These are phyloP conservation scores for Oreocharis arfaki DNA, from an alignment of 2,113 vertebrate species.

Conservation along the genomic window DNA sequence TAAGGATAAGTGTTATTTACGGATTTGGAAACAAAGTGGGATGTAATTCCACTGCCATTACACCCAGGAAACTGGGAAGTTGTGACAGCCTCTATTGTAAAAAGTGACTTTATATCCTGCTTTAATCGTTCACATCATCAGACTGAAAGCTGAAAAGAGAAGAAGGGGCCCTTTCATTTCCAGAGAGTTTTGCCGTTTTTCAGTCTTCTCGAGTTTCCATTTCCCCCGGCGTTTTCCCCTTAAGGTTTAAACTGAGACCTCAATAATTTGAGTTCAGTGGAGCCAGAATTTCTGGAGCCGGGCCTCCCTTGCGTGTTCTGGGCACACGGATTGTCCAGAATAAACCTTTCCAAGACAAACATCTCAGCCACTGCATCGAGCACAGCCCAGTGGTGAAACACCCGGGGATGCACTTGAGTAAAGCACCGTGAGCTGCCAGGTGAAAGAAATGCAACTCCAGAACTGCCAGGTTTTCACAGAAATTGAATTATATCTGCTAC, in stretches of 20 bases:
- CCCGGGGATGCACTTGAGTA: not conserved
- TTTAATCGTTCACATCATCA: not conserved
- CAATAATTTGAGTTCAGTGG: not conserved
- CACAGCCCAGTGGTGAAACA: not conserved
- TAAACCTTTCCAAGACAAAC: not conserved
- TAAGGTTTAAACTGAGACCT: not conserved
- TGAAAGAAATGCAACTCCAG: not conserved
- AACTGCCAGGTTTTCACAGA: not conserved
- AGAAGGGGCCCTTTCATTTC: not conserved
- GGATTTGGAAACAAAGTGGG: conserved; percentile 1
- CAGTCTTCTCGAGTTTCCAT: not conserved
- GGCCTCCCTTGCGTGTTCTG: not conserved
- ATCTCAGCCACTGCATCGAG: not conserved
- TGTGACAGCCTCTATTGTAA: not conserved
- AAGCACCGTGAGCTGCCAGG: not conserved
- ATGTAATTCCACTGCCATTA: not conserved
- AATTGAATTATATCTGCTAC: not conserved
- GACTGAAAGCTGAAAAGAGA: not conserved
- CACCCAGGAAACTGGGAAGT: not conserved
- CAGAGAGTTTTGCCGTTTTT: not conserved
- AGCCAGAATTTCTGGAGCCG: not conserved
- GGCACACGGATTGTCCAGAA: not conserved
- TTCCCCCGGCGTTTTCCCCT: not conserved
- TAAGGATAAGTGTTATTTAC: conserved; percentile 7
- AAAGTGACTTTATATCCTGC: not conserved